Evolutionary conservation across 1,140 invertebrate genomes (phyloP), one percentile per base, ranked within the genome.

Genomic region (Saccostrea glomerata): DNA sequence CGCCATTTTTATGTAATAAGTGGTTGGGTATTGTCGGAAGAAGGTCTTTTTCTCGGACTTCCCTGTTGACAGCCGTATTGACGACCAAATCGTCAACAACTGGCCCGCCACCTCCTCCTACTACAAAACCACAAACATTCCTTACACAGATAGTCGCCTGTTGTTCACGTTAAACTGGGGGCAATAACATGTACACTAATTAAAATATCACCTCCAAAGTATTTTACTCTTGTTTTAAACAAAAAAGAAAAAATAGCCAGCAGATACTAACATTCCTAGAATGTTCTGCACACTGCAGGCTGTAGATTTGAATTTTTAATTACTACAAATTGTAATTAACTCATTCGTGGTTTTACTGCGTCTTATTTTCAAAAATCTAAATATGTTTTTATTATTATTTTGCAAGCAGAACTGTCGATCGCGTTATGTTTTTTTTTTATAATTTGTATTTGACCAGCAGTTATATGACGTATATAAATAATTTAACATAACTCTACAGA

Each of bases 101-200:
- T 36, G 70, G 25, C 70, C 70, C 70, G 70, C 25, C 70, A 77
- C 30, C 70, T 77, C 70, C 70, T 77, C 70, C 70, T 30, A 36
- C 70, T 30, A 77, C 70, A 77, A 77, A 77, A 77, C 70, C 70
- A 25, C 70, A 77, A 77, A 77, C 70, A 77, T 77, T 77, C 70
- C 25, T 77, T 15, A 23, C 25, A 77, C 70, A 7, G 70, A 30
- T 15, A 36, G 25, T 30, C 70, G 70, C 30, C 25, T 77, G 70
- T 25, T 77, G 30, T 30, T 36, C 70, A 36, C 70, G 70, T 77
- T 17, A 63, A 77, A 77, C 70, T 40, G 25, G 70, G 25, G 70
- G 25, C 25, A 36, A 77, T 36, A 77, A 36, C 70, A 77, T 77
- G 13, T 77, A 25, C 23, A 25, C 30, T 30, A 77, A 13, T 77